A percentile compares a stretch with the other conserved stretches of the same genome.
Conservation (phyloP, 2,113 vertebrate genomes). For the Poecile atricapillus region DNA sequence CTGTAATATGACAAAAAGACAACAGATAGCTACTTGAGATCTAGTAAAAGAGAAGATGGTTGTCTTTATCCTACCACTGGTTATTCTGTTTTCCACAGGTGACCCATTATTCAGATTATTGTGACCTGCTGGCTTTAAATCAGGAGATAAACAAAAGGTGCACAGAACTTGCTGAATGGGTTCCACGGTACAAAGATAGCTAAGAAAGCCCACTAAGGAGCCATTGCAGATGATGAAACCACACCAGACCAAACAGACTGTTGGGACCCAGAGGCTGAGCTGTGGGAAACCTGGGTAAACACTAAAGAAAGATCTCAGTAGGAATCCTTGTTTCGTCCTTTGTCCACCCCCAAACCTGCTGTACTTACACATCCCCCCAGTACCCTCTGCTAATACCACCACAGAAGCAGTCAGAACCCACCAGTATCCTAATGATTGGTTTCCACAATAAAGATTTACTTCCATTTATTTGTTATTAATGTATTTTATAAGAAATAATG, state of each 20-base stretch:
- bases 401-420: background rate
- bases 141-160: background rate
- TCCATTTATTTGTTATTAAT: background rate
- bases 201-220: background rate
- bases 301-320: background rate
- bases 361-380: background rate
- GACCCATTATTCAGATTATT: background rate
- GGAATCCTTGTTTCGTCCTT: background rate
- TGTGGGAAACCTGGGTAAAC: background rate
- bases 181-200: background rate
- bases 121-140: background rate
- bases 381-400: background rate
- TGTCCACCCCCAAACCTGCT: background rate
- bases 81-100: background rate
- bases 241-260: background rate
- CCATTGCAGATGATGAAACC: background rate
- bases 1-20: background rate
- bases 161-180: background rate
- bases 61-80: background rate
- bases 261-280: background rate
- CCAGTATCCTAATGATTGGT: background rate
- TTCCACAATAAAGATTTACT: background rate
- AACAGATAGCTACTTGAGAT: background rate
- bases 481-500: background rate
- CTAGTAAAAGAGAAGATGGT: background rate